Evolutionary conservation across 2,797 vertebrate genomes (phyloP), one percentile per base, ranked within the genome.

Genomic region (Mallotus villosus): DNA sequence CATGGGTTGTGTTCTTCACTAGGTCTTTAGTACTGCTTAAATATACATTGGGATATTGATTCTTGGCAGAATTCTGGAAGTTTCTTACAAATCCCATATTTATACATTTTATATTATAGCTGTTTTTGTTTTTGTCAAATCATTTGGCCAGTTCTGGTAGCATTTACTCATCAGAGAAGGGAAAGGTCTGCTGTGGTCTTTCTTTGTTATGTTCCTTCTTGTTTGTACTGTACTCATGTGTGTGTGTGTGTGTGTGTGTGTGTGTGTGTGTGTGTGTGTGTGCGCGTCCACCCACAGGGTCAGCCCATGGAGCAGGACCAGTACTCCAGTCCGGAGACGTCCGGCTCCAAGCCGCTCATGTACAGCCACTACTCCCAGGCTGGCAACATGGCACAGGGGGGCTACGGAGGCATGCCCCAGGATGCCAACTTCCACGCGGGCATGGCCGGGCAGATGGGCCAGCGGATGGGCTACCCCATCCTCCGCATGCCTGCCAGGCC

Each of bases 401-500:
- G 89, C 80, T 97, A 96, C 1, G 74, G 89, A 0, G 82, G 93
- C 77, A 89, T 96, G 87, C 80, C 81, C 11, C 94, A 95, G 27
- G 97, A 98, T 14, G 90, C 94, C 0, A 84, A 81, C 62, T 99
- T 95, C 81, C 95, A 96, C 61, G 55, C 79, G 9, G 55, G 88
- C 32, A 92, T 97, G 90, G 89, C 91, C 0, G 69, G 74, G 29
- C 90, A 91, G 80, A 89, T 90, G 85, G 90, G 86, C 0, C 95
- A 94, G 85, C 92, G 97, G 71, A 94, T 95, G 0, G 92, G 93
- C 0, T 95, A 95, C 3, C 86, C 94, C 0, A 92, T 97, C 76
- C 93, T 99, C 81, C 95, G 96, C 72, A 94, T 97, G 94, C 95
- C 95, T 81, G 78, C 93, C 14, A 85, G 94, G 0, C 89, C 93